Conservation (phyloP, 2,888 invertebrate species). For the Phania funesta region DNA sequence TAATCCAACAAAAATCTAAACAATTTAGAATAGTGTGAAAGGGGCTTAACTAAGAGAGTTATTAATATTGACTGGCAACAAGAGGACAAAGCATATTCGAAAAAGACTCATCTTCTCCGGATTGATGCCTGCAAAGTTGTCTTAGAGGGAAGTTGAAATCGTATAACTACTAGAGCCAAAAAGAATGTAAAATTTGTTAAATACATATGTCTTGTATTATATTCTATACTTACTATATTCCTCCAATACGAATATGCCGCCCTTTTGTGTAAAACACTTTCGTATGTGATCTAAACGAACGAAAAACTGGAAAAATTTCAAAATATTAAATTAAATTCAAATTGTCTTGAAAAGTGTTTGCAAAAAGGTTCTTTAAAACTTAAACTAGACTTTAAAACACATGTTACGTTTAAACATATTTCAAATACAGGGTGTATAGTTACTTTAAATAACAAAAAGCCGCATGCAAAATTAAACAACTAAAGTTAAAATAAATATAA, state of each 20-base stretch:
- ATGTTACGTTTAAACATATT: not conserved
- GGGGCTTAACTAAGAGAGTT: too few species aligned
- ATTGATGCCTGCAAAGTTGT: too few species aligned
- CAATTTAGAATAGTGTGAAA: too few species aligned
- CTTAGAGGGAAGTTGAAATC: too few species aligned
- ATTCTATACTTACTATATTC: slow-evolving; percentile 96
- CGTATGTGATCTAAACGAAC: slow-evolving; percentile 99
- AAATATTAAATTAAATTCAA: slow-evolving; percentile 42
- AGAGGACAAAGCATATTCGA: too few species aligned
- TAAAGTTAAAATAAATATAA: slow-evolving; percentile 64
- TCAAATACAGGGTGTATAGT: slow-evolving; percentile 33
- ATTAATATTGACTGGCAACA: too few species aligned
- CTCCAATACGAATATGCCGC: slow-evolving; percentile 99
- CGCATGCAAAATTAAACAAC: slow-evolving; percentile 47
- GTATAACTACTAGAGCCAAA: too few species aligned
- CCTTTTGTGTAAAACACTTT: slow-evolving; percentile 99
- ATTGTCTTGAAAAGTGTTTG: not conserved
- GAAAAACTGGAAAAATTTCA: slow-evolving; percentile 92
- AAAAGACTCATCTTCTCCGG: too few species aligned
- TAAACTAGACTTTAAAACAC: slow-evolving; percentile 31
- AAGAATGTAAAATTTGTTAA: too few species aligned
- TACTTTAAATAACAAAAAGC: slow-evolving; percentile 33
- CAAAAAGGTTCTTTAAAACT: not conserved
- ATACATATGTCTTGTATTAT: not conserved
- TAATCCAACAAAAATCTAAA: too few species aligned